Conservation (phyloP, 2,113 vertebrate species). For the Sisor rabdophorus region DNA sequence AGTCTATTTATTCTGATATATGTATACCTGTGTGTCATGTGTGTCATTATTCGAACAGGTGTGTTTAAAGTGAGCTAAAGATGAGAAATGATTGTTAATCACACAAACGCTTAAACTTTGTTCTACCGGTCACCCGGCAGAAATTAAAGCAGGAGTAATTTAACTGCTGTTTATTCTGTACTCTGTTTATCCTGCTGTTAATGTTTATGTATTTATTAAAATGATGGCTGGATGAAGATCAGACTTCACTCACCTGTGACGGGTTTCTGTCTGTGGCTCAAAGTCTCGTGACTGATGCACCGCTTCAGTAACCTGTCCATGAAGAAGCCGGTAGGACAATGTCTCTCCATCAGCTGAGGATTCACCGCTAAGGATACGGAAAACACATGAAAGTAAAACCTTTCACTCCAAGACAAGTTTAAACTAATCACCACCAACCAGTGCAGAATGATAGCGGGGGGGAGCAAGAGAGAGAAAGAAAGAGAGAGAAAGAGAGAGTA, state of each 20-base stretch:
- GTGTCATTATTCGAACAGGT: too few species aligned
- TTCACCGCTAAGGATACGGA: not conserved
- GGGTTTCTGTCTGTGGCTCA: not conserved
- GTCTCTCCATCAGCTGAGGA: not conserved
- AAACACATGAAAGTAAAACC: not conserved
- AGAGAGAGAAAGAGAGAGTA: slow-evolving; percentile 12
- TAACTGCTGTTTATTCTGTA: too few species aligned
- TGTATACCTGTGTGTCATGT: too few species aligned
- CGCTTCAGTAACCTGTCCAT: slow-evolving; percentile 13
- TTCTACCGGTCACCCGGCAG: too few species aligned
- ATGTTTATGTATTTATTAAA: too few species aligned
- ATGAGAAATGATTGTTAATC: too few species aligned
- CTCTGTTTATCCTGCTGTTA: too few species aligned
- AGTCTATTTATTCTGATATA: too few species aligned
- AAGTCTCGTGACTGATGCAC: not conserved
- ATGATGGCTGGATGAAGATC: too few species aligned
- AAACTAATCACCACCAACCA: not conserved
- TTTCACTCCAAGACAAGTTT: not conserved
- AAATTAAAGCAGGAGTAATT: too few species aligned
- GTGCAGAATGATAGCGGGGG: not conserved
- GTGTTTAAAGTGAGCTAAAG: too few species aligned
- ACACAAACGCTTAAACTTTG: too few species aligned
- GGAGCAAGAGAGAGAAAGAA: not conserved
- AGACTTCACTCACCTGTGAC: slow-evolving; percentile 21
- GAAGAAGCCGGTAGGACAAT: not conserved